These are phyloP conservation scores for Mandrillus leucophaeus DNA, from an alignment of 2,113 vertebrate species.

Conservation along the genomic window DNA sequence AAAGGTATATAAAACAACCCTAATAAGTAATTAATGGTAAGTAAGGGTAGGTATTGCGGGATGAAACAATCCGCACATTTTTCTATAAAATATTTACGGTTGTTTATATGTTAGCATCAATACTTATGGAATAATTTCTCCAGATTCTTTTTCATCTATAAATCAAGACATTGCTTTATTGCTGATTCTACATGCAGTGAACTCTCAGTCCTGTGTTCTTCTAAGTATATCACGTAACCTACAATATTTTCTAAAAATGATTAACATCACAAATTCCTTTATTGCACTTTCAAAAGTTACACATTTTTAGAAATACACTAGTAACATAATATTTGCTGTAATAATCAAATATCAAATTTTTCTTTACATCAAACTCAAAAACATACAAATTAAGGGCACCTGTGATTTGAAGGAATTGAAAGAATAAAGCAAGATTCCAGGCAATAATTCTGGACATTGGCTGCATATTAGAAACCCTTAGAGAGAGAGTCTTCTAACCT, in stretches of 20 bases:
- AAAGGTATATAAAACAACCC: background rate
- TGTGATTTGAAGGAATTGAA: background rate
- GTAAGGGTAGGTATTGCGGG: background rate
- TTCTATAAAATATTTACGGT: constrained; percentile 1
- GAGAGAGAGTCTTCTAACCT: background rate
- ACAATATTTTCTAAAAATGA: background rate
- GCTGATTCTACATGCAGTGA: background rate
- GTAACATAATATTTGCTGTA: background rate
- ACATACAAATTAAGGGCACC: background rate
- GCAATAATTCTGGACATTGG: background rate
- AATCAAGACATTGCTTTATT: background rate
- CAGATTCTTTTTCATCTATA: background rate
- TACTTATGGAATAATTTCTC: background rate
- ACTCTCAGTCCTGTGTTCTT: background rate
- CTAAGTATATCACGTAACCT: background rate
- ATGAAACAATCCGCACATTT: constrained; percentile 2
- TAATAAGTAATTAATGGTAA: background rate
- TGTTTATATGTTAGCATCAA: background rate
- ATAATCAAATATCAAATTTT: background rate
- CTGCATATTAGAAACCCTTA: background rate
- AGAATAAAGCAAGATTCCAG: background rate
- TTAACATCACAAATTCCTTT: background rate
- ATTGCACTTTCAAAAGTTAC: background rate
- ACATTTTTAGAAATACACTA: background rate
- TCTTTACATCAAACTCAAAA: background rate